A percentile compares a stretch with the other conserved stretches of the same genome.
Evolutionary conservation across 2,113 vertebrate species (phyloP).

Genomic region (Coregonus clupeaformis): DNA sequence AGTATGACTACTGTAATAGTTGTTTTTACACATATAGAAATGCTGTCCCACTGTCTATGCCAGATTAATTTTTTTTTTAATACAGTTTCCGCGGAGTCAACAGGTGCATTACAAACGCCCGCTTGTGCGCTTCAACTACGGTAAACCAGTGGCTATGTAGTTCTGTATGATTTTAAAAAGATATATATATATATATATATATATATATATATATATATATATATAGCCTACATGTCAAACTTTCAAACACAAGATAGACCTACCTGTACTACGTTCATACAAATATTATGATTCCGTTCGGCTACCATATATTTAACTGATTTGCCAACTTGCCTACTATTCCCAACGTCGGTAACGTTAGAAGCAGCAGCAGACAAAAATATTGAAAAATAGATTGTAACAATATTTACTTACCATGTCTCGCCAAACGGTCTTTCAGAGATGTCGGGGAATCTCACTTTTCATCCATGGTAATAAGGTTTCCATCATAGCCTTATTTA

Average conservation of each 20-base stretch:
- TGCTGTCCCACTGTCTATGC: not conserved
- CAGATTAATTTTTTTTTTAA: no score
- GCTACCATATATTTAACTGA: not conserved
- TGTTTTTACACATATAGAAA: not conserved
- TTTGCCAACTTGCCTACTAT: not conserved
- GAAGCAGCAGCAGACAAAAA: not conserved
- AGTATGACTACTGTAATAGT: not conserved
- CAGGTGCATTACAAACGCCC: no score
- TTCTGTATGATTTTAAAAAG: no score
- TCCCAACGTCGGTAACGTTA: not conserved
- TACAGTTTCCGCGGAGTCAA: no score
- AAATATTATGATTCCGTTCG: no score
- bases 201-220: no score
- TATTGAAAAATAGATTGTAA: not conserved
- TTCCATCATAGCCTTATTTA: slow-evolving; percentile 19
- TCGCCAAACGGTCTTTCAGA: not conserved
- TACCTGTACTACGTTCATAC: no score
- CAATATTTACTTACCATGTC: not conserved
- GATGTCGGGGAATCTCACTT: not conserved
- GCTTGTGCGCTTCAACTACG: no score
- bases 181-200: no score
- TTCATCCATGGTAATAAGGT: not conserved
- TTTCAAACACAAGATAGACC: no score
- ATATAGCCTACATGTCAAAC: no score
- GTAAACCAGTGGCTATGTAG: no score